Evolutionary conservation across 2,113 vertebrate species (phyloP).

Genomic region (Formicarius rufipectus): DNA sequence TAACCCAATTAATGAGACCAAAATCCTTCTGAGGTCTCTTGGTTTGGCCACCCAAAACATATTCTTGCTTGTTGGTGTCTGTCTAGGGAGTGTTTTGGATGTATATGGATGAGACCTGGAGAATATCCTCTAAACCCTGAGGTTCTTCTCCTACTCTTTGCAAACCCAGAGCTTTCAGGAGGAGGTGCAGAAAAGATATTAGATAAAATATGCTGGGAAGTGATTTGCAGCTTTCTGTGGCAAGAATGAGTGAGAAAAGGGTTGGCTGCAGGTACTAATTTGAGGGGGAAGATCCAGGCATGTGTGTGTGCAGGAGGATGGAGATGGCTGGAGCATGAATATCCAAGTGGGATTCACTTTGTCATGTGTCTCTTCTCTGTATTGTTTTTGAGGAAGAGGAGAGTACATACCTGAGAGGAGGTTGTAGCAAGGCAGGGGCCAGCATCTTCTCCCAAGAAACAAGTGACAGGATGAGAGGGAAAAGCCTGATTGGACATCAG

Average conservation of each 20-base stretch:
- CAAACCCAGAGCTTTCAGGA: not conserved
- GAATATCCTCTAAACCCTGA: not conserved
- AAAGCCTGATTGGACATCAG: not conserved
- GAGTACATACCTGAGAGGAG: not conserved
- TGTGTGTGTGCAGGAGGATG: not conserved
- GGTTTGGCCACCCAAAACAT: rapidly evolving
- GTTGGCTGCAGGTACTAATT: not conserved
- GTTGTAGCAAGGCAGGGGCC: not conserved
- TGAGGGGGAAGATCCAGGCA: not conserved
- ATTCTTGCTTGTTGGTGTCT: not conserved
- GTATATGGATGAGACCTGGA: not conserved
- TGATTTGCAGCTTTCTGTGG: not conserved
- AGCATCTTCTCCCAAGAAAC: not conserved
- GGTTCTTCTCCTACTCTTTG: not conserved
- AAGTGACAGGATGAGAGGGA: not conserved
- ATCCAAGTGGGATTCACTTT: not conserved
- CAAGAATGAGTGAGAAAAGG: not conserved
- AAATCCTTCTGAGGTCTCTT: not conserved
- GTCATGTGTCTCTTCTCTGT: not conserved
- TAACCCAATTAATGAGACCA: not conserved
- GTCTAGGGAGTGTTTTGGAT: not conserved
- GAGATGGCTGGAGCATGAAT: not conserved
- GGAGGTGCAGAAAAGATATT: not conserved
- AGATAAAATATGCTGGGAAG: not conserved
- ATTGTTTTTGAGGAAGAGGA: not conserved